These are phyloP conservation scores for Pangasius sanitwongsei DNA, from an alignment of 2,797 vertebrate genomes.

Conservation along the genomic window DNA sequence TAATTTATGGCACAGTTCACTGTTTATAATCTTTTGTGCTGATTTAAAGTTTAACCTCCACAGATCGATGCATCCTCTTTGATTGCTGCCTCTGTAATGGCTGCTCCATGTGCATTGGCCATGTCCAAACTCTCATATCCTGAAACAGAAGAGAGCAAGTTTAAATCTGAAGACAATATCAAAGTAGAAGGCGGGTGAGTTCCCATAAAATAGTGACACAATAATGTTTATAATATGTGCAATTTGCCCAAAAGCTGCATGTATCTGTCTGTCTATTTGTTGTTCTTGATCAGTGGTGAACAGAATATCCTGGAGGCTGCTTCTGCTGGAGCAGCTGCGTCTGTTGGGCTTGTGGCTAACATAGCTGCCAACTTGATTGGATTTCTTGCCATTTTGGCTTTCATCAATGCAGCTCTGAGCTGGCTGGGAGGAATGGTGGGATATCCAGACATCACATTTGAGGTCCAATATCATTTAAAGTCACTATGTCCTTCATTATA, in stretches of 20 bases:
- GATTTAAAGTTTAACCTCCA: neutral
- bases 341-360: constrained; percentile 85
- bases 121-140: constrained; percentile 92
- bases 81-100: constrained; percentile 96
- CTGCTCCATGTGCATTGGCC: constrained; percentile 91
- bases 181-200: constrained; percentile 77
- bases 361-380: constrained; percentile 90
- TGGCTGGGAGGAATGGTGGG: constrained; percentile 92
- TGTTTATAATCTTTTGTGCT: neutral
- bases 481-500: neutral
- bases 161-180: constrained; percentile 75
- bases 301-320: constrained; percentile 90
- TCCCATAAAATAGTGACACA: neutral
- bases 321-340: constrained; percentile 85
- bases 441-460: constrained; percentile 83
- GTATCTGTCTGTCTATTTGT: neutral
- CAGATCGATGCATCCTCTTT: constrained; percentile 89
- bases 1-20: neutral
- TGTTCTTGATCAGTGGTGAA: constrained; percentile 77
- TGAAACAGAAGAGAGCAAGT: constrained; percentile 85
- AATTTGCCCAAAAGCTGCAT: neutral
- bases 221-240: neutral
- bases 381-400: constrained; percentile 87
- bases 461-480: constrained; percentile 72
- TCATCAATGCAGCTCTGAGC: constrained; percentile 82